Evolutionary conservation across 92 coral and sea anemone genomes (phyloP).

Genomic region (Porites evermanni): DNA sequence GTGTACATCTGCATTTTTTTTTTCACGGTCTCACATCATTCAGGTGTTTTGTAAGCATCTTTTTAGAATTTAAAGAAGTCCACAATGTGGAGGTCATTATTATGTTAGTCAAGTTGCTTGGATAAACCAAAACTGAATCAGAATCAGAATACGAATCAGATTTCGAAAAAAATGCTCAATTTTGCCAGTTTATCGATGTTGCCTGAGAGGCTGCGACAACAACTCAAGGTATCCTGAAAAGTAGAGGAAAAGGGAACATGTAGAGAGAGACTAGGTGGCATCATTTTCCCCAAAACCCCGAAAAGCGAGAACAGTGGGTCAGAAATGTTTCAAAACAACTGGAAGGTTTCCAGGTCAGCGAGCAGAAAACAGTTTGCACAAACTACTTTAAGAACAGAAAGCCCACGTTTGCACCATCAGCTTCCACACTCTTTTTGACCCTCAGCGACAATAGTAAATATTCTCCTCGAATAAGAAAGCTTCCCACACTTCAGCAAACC

Average conservation of each 20-base stretch:
- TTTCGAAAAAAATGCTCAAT: too few relatives aligned
- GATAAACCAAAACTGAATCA: neutral
- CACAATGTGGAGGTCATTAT: neutral
- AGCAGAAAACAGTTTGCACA: constrained; percentile 40
- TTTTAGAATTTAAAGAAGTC: neutral
- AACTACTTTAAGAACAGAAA: constrained; percentile 53
- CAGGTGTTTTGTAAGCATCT: neutral
- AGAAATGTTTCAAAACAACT: constrained; percentile 31
- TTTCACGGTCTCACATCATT: neutral
- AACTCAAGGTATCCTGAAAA: too few relatives aligned
- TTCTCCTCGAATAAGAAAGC: neutral
- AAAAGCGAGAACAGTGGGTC: constrained; percentile 22
- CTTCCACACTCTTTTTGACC: too few relatives aligned
- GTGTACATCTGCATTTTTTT: neutral
- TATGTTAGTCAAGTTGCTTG: neutral
- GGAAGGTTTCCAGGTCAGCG: constrained; percentile 15
- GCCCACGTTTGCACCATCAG: neutral
- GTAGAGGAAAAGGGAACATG: constrained; percentile 5
- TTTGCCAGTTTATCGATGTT: too few relatives aligned
- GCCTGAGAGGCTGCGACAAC: too few relatives aligned
- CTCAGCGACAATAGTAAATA: neutral
- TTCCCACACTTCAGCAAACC: constrained; percentile 12
- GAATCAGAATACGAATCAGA: too few relatives aligned
- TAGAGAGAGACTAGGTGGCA: neutral
- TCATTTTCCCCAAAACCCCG: neutral